Evolutionary conservation across 2,888 invertebrate genomes (phyloP), one percentile per base, ranked within the genome.

Genomic region (Synergus umbraculus): DNA sequence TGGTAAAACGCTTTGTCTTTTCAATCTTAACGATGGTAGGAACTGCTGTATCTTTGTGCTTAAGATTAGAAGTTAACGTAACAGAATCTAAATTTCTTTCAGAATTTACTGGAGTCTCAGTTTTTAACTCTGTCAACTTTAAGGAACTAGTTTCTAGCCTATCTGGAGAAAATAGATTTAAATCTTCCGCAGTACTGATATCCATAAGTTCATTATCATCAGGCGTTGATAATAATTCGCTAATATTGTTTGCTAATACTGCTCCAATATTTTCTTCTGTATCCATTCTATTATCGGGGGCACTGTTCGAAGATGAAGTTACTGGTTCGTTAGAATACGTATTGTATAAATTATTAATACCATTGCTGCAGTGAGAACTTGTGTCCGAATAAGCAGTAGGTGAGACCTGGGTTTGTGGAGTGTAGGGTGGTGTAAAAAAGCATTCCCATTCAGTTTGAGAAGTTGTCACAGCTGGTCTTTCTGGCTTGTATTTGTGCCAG

Each of bases 401-500:
- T 1, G 73, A 73, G 10, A 73, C 73, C 49, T 58, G 54, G 0
- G 73, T 73, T 73, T 37, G 54, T 18, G 73, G 73, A 18, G 73
- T 73, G 37, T 73, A 73, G 18, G 81, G 63, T 18, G 82, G 65
- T 29, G 73, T 66, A 18, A 73, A 76, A 18, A 79, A 67, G 41
- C 76, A 9, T 66, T 67, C 22, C 58, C 83, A 82, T 10, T 8
- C 43, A 65, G 78, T 15, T 4, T 60, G 18, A 9, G 58, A 0
- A 13, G 18, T 81, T 65, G 80, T 82, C 13, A 58, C 44, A 44
- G 64, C 60, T 49, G 77, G 4, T 29, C 18, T 73, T 37, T 49
- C 29, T n/a, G 78, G 13, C 18, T 79, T 80, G 9, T 76, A 13
- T 41, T 86, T 80, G 1, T 87, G 73, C 87, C 87, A 88, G 60